A percentile compares a stretch with the other conserved stretches of the same genome.
These are phyloP conservation scores for Drosophila grimshawi DNA, from an alignment of 1,140 invertebrate species.

Conservation along the genomic window DNA sequence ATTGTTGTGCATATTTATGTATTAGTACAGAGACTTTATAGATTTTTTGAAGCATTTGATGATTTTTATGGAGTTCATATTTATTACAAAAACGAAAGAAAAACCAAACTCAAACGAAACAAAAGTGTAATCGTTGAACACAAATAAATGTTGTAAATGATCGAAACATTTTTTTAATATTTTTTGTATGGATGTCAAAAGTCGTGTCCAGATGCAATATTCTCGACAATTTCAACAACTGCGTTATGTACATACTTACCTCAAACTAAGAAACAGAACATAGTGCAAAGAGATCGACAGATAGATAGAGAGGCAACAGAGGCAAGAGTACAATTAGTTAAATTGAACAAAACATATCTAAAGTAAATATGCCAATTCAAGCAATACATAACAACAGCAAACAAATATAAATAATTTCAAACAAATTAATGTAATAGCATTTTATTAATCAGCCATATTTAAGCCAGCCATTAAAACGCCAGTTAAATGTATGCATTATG, in stretches of 20 bases:
- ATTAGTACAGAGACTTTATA: slow-evolving; percentile 26
- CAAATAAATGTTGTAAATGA: slow-evolving; percentile 42
- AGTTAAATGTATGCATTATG: slow-evolving; percentile 18
- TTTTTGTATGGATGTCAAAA: slow-evolving; percentile 37
- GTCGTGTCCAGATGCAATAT: slow-evolving; percentile 43
- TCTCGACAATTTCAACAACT: slow-evolving; percentile 31
- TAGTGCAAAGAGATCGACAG: slow-evolving; percentile 31
- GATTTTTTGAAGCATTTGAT: slow-evolving; percentile 69
- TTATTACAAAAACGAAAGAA: slow-evolving; percentile 29
- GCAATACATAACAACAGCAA: slow-evolving; percentile 32
- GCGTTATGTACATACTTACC: slow-evolving; percentile 59
- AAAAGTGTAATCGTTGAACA: slow-evolving; percentile 4
- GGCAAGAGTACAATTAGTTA: slow-evolving; percentile 11
- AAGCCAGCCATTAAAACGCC: slow-evolving; percentile 27
- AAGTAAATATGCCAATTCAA: slow-evolving; percentile 25
- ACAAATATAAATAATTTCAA: slow-evolving; percentile 45
- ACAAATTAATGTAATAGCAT: slow-evolving; percentile 37
- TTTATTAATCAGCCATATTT: slow-evolving; percentile 49
- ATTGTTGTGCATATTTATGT: slow-evolving; percentile 32
- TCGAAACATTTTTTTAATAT: slow-evolving; percentile 32
- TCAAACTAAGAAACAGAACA: slow-evolving; percentile 40
- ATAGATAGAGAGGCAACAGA: slow-evolving; percentile 8
- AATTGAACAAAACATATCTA: slow-evolving; percentile 23
- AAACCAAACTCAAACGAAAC: slow-evolving; percentile 5
- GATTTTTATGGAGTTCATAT: slow-evolving; percentile 72